Evolutionary conservation across 2,888 invertebrate species (phyloP).

Genomic region (Chouioia cunea): DNA sequence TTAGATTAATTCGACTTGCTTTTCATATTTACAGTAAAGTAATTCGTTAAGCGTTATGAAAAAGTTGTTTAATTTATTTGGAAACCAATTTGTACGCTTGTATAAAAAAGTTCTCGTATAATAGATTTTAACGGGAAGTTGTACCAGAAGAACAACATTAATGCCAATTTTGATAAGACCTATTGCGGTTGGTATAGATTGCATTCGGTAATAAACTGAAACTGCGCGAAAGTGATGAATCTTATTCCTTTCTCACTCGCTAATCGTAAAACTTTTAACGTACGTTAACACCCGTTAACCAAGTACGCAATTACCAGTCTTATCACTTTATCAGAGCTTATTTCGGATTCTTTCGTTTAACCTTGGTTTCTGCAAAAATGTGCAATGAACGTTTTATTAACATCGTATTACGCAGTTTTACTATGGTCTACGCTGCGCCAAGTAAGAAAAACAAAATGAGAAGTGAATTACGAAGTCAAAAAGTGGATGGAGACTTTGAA

Average conservation of each 20-base stretch:
- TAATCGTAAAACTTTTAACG: conserved; percentile 42
- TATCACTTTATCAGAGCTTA: conserved; percentile 33
- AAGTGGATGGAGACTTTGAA: neutral
- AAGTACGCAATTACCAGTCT: conserved; percentile 25
- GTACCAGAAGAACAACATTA: conserved; percentile 12
- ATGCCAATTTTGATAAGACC: conserved; percentile 45
- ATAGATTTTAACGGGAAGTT: too few relatives aligned
- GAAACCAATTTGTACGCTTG: too few relatives aligned
- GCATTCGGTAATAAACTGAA: conserved; percentile 8
- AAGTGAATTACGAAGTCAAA: too few relatives aligned
- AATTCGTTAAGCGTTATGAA: too few relatives aligned
- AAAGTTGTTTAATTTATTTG: too few relatives aligned
- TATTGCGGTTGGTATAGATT: conserved; percentile 22
- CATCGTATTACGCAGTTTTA: too few relatives aligned
- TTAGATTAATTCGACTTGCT: too few relatives aligned
- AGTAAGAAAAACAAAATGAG: conserved; percentile 1
- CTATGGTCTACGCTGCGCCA: too few relatives aligned
- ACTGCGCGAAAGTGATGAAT: conserved; percentile 37
- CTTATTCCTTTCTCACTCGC: conserved; percentile 8
- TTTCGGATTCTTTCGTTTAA: conserved; percentile 29
- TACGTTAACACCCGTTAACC: conserved; percentile 15
- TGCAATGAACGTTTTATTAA: too few relatives aligned
- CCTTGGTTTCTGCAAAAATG: conserved; percentile 13
- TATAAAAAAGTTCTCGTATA: too few relatives aligned
- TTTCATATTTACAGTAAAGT: too few relatives aligned